Evolutionary conservation across 2,113 vertebrate species (phyloP).

Genomic region (Ariopsis seemanni): DNA sequence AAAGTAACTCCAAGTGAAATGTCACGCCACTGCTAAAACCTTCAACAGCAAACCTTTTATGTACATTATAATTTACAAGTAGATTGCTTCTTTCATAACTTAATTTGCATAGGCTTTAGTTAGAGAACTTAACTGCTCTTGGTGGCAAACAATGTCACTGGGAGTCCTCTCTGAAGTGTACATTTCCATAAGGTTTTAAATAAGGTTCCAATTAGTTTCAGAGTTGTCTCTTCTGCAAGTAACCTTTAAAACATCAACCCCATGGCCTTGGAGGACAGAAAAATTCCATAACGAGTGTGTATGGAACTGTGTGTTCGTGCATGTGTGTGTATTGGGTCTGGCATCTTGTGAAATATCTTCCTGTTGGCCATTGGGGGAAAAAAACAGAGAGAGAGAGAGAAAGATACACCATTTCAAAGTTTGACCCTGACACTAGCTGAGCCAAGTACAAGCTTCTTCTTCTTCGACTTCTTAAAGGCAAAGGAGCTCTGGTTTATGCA

Average conservation of each 20-base stretch:
- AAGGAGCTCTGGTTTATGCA: constrained; percentile 2
- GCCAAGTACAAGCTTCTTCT: constrained; percentile 10
- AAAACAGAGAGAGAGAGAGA: background rate
- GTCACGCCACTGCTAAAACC: background rate
- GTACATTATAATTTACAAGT: constrained; percentile 12
- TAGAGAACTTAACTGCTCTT: background rate
- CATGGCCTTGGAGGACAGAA: constrained; percentile 42
- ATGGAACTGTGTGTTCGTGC: background rate
- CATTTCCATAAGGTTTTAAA: constrained; percentile 43
- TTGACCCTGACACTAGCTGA: constrained; percentile 27
- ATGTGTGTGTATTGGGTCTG: constrained; percentile 28
- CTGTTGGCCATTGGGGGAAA: constrained; percentile 18
- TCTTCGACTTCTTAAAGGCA: constrained; percentile 35
- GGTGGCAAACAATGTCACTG: background rate
- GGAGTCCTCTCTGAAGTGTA: constrained; percentile 11
- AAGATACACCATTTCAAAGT: constrained; percentile 34
- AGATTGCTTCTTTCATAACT: background rate
- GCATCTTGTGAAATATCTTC: constrained; percentile 38
- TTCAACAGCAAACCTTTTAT: background rate
- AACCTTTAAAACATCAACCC: constrained; percentile 51
- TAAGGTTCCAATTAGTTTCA: constrained; percentile 35
- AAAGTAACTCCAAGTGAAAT: background rate
- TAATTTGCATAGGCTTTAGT: constrained; percentile 6
- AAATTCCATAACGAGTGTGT: constrained; percentile 39
- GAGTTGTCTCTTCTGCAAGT: constrained; percentile 27